Percentiles rank a stretch among this genome's conserved stretches.
Evolutionary conservation across 2,888 invertebrate species (phyloP).

Genomic region (Cephus nigrinus): DNA sequence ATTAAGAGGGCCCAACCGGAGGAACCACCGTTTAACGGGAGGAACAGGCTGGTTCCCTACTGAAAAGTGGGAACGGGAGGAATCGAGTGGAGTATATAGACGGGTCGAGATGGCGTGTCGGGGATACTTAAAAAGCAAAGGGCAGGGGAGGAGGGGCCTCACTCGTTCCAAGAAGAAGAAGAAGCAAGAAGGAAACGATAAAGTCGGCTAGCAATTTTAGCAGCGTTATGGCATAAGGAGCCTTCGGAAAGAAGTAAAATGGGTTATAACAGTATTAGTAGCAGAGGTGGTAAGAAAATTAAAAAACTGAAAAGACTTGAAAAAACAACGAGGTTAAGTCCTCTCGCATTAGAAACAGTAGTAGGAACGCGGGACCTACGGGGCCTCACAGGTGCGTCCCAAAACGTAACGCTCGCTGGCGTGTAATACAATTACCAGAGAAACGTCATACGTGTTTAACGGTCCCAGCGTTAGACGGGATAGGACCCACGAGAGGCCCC

Average conservation of each 20-base stretch:
- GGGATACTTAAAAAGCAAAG: constrained; percentile 51
- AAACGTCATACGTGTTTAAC: too few species aligned
- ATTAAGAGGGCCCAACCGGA: not conserved
- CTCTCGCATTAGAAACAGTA: constrained; percentile 33
- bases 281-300: not conserved
- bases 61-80: too few species aligned
- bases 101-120: constrained; percentile 52
- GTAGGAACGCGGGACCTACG: constrained; percentile 27
- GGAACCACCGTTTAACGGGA: not conserved
- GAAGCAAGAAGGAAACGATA: too few species aligned
- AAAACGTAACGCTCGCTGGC: not conserved
- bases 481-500: not conserved
- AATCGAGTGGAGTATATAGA: too few species aligned
- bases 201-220: too few species aligned
- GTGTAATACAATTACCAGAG: too few species aligned
- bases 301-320: not conserved
- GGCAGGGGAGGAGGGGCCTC: not conserved
- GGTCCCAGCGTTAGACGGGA: too few species aligned
- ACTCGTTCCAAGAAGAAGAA: not conserved
- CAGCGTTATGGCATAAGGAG: too few species aligned
- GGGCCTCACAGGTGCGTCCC: not conserved
- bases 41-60: too few species aligned
- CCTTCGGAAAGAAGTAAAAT: too few species aligned
- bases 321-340: too few species aligned
- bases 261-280: not conserved